phyloP scores from a whole-genome alignment of 53 echinoderm and acorn worm species.

The Zoroaster sp. region DNA sequence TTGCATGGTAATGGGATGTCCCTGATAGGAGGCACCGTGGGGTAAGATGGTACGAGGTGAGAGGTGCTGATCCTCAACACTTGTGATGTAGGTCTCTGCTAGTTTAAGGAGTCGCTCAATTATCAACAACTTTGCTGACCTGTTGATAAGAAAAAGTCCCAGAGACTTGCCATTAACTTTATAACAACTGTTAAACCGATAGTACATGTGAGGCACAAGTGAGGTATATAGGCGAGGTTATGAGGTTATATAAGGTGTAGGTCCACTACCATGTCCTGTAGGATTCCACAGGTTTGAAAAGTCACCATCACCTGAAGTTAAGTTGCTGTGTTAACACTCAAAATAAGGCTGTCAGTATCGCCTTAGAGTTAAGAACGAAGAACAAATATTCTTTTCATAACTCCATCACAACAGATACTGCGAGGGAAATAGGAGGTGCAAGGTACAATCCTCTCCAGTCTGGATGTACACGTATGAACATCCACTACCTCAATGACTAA shows the following conservation, averaged over 20 bases:
- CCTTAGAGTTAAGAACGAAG: too few relatives aligned
- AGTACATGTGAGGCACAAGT: background rate
- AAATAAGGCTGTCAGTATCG: too few relatives aligned
- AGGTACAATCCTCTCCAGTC: background rate
- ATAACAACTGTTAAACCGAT: background rate
- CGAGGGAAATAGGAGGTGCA: background rate
- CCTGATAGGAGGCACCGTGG: constrained; percentile 98
- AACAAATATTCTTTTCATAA: too few relatives aligned
- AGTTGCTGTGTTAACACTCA: too few relatives aligned
- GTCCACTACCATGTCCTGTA: background rate
- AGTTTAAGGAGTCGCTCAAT: constrained; percentile 90
- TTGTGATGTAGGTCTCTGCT: constrained; percentile 94
- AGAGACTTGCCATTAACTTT: background rate
- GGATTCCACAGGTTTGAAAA: background rate
- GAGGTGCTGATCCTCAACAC: constrained; percentile 88
- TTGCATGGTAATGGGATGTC: constrained; percentile 95
- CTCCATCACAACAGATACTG: background rate
- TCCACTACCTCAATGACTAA: too few relatives aligned
- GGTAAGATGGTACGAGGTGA: constrained; percentile 90
- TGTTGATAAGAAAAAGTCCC: constrained; percentile 16
- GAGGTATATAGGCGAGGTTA: background rate
- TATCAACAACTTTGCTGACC: constrained; percentile 85
- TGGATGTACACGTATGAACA: too few relatives aligned
- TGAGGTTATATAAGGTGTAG: background rate
- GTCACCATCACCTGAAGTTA: too few relatives aligned